These are phyloP conservation scores for Camponotus vicinus DNA, from an alignment of 1,140 invertebrate genomes.

Conservation along the genomic window DNA sequence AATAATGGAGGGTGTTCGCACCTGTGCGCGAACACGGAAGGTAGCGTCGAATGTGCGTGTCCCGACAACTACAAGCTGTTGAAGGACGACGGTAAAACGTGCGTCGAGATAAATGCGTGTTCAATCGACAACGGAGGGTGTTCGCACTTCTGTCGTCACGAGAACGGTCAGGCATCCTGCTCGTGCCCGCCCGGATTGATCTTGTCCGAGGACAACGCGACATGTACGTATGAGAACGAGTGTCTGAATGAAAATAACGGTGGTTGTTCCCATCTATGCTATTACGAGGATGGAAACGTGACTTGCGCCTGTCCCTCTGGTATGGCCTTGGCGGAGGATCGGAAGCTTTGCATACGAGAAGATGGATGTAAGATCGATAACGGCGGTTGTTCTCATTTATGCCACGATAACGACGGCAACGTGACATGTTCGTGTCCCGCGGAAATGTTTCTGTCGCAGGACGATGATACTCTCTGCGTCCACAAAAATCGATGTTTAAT, in stretches of 20 bases:
- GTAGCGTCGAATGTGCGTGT: constrained; percentile 87
- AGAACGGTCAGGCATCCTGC: constrained; percentile 86
- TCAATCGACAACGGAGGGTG: constrained; percentile 86
- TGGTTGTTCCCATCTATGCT: constrained; percentile 87
- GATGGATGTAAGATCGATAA: constrained; percentile 88
- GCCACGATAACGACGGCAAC: constrained; percentile 83
- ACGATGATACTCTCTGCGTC: constrained; percentile 69
- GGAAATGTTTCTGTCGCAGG: constrained; percentile 87
- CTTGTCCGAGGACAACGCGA: constrained; percentile 82
- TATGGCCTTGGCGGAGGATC: constrained; percentile 82
- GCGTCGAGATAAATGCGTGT: constrained; percentile 88
- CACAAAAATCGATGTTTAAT: constrained; percentile 91
- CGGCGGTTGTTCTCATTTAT: constrained; percentile 86
- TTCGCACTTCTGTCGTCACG: constrained; percentile 85
- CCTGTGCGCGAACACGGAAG: constrained; percentile 87
- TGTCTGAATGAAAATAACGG: constrained; percentile 86
- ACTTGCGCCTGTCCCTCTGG: constrained; percentile 87
- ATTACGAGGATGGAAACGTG: constrained; percentile 86
- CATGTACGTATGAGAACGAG: constrained; percentile 88
- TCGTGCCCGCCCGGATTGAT: constrained; percentile 91
- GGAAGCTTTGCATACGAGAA: constrained; percentile 86
- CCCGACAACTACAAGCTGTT: constrained; percentile 83
- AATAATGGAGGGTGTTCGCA: constrained; percentile 87
- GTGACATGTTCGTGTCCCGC: constrained; percentile 89
- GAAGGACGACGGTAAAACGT: constrained; percentile 85